Conservation (phyloP, 2,113 vertebrate species). For the Struthidea cinerea region DNA sequence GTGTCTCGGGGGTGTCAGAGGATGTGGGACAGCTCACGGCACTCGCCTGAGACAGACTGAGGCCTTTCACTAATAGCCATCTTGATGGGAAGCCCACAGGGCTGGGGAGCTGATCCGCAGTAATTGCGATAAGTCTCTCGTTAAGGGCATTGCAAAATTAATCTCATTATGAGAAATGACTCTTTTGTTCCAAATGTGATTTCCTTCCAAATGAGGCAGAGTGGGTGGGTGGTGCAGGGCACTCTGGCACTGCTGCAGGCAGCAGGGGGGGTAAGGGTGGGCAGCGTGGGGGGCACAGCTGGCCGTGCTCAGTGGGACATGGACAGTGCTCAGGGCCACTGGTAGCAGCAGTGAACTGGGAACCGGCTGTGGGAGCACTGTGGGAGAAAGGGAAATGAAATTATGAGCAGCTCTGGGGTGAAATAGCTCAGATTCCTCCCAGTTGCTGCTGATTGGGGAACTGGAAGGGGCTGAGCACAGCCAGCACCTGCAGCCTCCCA, state of each 20-base stretch:
- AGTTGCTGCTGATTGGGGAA: background rate
- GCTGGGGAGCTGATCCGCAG: background rate
- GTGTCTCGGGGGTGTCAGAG: background rate
- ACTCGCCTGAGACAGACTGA: background rate
- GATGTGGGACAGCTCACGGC: background rate
- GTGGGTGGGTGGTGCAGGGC: background rate
- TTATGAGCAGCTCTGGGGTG: background rate
- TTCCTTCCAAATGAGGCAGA: background rate
- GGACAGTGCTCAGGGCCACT: background rate
- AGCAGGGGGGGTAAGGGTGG: background rate
- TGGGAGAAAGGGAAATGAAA: background rate
- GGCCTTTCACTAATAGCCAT: background rate
- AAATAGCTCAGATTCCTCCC: background rate
- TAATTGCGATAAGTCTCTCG: slow-evolving; percentile 16
- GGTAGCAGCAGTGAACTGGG: background rate
- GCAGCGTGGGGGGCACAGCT: background rate
- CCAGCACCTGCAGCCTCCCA: background rate
- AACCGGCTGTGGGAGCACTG: background rate
- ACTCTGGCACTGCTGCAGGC: background rate
- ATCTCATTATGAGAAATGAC: slow-evolving; percentile 28
- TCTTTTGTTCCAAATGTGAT: background rate
- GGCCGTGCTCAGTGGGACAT: rapidly evolving
- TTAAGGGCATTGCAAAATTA: slow-evolving; percentile 41
- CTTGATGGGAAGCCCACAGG: background rate
- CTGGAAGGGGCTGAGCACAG: background rate